Percentiles rank a stretch among this genome's conserved stretches.
These are phyloP conservation scores for Microcebus lehilahytsara DNA, from an alignment of 2,113 vertebrate genomes.

Conservation along the genomic window DNA sequence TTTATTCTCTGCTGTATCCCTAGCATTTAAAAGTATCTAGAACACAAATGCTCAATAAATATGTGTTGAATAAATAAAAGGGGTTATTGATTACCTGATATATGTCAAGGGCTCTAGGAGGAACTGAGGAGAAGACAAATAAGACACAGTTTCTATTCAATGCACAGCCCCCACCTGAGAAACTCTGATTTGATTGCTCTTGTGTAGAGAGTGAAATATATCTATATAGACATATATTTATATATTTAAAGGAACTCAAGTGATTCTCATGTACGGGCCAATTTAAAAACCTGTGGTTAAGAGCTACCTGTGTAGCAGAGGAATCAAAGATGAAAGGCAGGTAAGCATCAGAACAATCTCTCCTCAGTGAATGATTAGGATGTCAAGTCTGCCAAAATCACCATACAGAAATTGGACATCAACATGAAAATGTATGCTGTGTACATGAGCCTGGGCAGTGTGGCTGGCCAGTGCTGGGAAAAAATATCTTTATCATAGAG, in stretches of 20 bases:
- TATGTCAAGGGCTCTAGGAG: not conserved
- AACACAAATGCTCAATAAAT: slow-evolving; percentile 15
- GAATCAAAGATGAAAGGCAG: slow-evolving; percentile 1
- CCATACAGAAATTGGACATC: not conserved
- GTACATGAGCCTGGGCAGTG: not conserved
- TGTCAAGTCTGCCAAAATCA: not conserved
- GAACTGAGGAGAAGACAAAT: not conserved
- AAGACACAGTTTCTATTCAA: not conserved
- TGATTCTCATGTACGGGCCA: not conserved
- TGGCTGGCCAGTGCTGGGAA: not conserved
- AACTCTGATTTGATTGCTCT: not conserved
- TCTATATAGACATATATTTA: not conserved
- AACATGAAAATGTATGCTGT: not conserved
- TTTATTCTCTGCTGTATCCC: slow-evolving; percentile 6
- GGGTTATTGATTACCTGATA: not conserved
- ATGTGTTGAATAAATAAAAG: not conserved
- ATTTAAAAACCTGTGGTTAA: not conserved
- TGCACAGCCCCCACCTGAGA: not conserved
- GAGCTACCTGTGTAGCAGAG: not conserved
- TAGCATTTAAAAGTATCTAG: not conserved
- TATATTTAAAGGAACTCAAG: not conserved
- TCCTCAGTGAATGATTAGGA: not conserved
- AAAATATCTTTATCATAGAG: not conserved
- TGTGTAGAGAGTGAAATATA: not conserved
- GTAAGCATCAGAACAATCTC: not conserved